These are phyloP conservation scores for Brachyrhaphis roseni DNA, from an alignment of 2,797 vertebrate species.

Conservation along the genomic window DNA sequence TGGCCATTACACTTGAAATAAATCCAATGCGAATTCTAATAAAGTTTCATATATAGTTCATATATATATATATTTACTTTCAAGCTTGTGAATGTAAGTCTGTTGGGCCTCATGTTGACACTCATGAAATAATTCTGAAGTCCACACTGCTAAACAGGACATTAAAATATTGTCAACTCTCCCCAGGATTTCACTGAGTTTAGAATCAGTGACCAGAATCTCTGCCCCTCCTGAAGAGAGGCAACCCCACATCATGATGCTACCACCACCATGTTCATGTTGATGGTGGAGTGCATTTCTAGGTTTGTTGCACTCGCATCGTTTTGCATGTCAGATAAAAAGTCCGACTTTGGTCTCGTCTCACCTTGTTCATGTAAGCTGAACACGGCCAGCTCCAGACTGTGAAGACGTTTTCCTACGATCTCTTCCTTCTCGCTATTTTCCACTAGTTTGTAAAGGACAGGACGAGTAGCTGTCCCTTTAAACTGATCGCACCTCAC, in stretches of 20 bases:
- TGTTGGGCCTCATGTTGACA: too few species aligned
- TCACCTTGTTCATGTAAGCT: neutral
- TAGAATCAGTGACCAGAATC: neutral
- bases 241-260: neutral
- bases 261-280: neutral
- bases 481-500: conserved; percentile 7
- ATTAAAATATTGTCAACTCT: too few species aligned
- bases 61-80: too few species aligned
- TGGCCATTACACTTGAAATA: too few species aligned
- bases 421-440: neutral
- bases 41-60: too few species aligned
- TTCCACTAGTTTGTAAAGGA: neutral
- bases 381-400: neutral
- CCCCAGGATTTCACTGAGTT: neutral
- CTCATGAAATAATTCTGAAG: too few species aligned
- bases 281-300: neutral
- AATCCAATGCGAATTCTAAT: too few species aligned
- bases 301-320: neutral
- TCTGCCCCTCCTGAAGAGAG: neutral
- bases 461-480: neutral
- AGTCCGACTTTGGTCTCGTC: neutral
- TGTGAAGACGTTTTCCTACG: neutral
- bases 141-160: too few species aligned
- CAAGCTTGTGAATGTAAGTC: too few species aligned
- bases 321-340: neutral